A percentile compares a stretch with the other conserved stretches of the same genome.
Conservation (phyloP, 2,113 vertebrate species). For the Triplophysa tibetana region DNA sequence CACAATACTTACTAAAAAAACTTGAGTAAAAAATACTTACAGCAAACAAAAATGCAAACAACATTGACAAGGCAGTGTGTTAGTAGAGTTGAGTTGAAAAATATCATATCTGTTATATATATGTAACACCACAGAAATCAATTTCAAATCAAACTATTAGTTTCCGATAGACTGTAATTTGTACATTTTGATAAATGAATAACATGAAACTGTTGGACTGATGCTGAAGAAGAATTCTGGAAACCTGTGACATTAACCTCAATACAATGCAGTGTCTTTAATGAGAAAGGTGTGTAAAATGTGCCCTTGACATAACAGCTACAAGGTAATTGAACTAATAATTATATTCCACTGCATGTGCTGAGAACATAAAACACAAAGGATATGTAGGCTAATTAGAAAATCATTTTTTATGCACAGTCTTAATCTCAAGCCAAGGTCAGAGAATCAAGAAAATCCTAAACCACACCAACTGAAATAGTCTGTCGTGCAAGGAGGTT, state of each 20-base stretch:
- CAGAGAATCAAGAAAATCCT: conserved; percentile 32
- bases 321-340: conserved; percentile 67
- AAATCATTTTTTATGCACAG: conserved; percentile 60
- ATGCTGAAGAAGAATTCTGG: conserved; percentile 31
- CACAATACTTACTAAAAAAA: too few species aligned
- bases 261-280: conserved; percentile 41
- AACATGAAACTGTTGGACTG: conserved; percentile 20
- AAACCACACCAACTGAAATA: neutral
- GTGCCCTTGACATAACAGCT: conserved; percentile 64
- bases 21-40: too few species aligned
- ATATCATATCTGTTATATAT: too few species aligned
- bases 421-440: conserved; percentile 59
- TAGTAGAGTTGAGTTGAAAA: too few species aligned
- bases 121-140: neutral
- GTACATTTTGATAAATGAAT: neutral
- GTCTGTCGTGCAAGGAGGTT: neutral
- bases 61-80: too few species aligned
- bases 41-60: too few species aligned
- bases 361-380: conserved; percentile 64
- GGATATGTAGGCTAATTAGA: conserved; percentile 57
- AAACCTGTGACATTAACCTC: conserved; percentile 47
- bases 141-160: neutral
- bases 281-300: conserved; percentile 59
- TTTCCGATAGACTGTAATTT: neutral
- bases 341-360: conserved; percentile 64